phyloP scores from a whole-genome alignment of 2,797 vertebrate species.

The Artibeus jamaicensis region DNA sequence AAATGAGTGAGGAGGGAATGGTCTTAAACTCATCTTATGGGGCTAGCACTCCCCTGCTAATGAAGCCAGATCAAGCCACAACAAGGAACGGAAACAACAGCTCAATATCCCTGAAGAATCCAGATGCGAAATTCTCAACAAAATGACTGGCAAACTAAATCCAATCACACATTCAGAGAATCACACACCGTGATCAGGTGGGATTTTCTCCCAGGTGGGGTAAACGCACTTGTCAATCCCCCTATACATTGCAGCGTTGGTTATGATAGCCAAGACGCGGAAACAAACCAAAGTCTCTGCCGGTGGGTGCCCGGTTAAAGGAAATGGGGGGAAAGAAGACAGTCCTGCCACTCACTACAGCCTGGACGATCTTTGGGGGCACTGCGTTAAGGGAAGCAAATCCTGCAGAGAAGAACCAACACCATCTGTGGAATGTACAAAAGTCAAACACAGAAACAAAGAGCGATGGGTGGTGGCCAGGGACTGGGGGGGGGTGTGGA shows the following conservation, averaged over 20 bases:
- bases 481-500: background rate
- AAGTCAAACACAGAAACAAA: background rate
- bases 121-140: background rate
- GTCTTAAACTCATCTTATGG: background rate
- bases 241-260: background rate
- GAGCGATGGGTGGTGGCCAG: background rate
- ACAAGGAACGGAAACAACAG: background rate
- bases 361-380: background rate
- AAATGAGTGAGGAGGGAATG: background rate
- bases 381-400: background rate
- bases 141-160: background rate
- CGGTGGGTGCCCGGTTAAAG: background rate
- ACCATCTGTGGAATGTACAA: background rate
- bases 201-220: background rate
- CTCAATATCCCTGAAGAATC: too few relatives aligned
- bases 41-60: background rate
- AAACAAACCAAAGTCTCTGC: background rate
- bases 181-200: accelerated
- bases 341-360: background rate
- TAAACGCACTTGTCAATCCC: background rate
- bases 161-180: background rate
- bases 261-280: background rate
- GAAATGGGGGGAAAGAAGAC: background rate
- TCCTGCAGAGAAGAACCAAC: background rate
- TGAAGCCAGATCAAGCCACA: background rate